Evolutionary conservation across 2,797 vertebrate genomes (phyloP), one percentile per base, ranked within the genome.

Genomic region (Dendrocincla tyrannina): DNA sequence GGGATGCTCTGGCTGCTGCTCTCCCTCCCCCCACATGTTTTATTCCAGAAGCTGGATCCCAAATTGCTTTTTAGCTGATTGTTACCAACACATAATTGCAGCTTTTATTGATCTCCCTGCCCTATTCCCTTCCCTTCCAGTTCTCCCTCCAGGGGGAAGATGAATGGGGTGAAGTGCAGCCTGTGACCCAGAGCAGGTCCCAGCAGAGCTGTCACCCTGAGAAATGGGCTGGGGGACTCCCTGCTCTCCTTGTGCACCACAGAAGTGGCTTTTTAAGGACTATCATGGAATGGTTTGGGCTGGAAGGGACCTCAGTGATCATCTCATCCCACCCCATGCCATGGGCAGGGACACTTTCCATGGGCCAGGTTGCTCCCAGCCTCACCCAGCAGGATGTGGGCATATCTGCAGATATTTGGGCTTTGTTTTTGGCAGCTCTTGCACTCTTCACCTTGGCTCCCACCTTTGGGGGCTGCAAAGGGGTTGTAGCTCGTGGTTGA

Each of bases 11-110:
- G 74, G 33, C 56, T 75, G 74, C 8, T 25, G 41, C 22, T 52
- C 46, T 11, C 24, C 47, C 47, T 24, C 23, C 46, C 25, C 30
- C 27, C 50, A 4, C 27, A 2, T 37, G 2, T 41, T 90, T 69
- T 49, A 24, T 32, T 58, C 30, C 62, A 13, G 30, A 14, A 23
- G 13, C 30, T 74, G 66, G 64, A 52, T 66, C 92, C 39, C 77
- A 79, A 39, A 89, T 82, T 88, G 94, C 91, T 81, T 86, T 79
- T 88, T 72, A 95, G 87, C 66, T 91, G 88, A 52, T 89, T 69
- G 93, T 58, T 80, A 56, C 88, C 81, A 59, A 23, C 69, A 37
- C 53, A 1, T 86, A 85, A 95, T 67, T 86, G 68, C 86, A 53
- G 78, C 47, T 84, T 44, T 27, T 37, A 89, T 89, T 64, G 76